Base-by-base conservation (phyloP, 1,140 invertebrate species). In the Lepidurus couesii region DNA sequence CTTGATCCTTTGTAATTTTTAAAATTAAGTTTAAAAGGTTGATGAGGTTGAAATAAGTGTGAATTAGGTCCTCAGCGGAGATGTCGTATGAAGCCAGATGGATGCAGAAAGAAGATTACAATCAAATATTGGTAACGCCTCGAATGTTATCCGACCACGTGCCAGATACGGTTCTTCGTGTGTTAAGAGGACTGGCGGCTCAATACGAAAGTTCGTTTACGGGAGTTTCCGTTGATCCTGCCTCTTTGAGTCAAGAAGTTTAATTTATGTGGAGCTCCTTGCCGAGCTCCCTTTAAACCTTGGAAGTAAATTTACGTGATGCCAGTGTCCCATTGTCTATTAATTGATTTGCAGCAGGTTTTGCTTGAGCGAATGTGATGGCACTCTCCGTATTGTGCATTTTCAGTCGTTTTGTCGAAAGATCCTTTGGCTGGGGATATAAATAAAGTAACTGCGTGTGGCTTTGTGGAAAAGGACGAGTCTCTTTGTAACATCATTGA, bases 171-270 rank as follows among this genome's bases (percentile, higher is more conserved):
- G 79, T 80, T 47, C 10, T 42, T 11, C 75, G 76, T 24, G 73
- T 78, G 3, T 77, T 80, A 10, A 65, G 73, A 42, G 79, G 79
- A 10, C 45, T 79, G 21, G 75, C 79, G 1, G 26, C 24, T 44
- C 75, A 79, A 44, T 77, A 77, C 73, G 79, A 79, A 73, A 90
- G 90, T 81, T 82, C 81, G 11, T 79, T 86, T 76, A 87, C 88
- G 81, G 92, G 91, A 26, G 92, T 89, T 81, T 91, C 88, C 82
- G 88, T 89, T 8, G 84, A 92, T 84, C 87, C 87, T 42, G 53
- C 53, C 53, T 65, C 53, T 13, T 65, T 21, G n/a, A 65, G 16
- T 21, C 53, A 65, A 65, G 53, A 65, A 65, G 13, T 65, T 16
- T 65, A n/a, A 65, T 65, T 65, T 65, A 65, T 65, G 8, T 21